A percentile compares a stretch with the other conserved stretches of the same genome.
Evolutionary conservation across 2,113 vertebrate species (phyloP).

Genomic region (rat (Rattus norvegicus)): DNA sequence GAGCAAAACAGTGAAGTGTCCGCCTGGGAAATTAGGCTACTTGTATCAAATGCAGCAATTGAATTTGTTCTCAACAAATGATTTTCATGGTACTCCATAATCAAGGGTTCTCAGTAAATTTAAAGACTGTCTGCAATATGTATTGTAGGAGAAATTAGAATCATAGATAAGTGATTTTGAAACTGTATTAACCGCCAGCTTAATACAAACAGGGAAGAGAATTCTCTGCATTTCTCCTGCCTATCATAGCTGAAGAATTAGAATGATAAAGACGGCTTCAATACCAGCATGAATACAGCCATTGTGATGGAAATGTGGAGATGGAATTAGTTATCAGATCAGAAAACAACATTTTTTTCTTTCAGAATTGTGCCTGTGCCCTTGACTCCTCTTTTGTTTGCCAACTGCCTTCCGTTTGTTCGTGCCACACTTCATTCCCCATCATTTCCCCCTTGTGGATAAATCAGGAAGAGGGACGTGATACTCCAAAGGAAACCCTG

Average conservation of each 20-base stretch:
- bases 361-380: not conserved
- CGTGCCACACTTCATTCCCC: not conserved
- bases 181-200: conserved; percentile 66
- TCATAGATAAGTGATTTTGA: conserved; percentile 65
- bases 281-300: not conserved
- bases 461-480: not conserved
- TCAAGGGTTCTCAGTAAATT: conserved; percentile 77
- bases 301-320: not conserved
- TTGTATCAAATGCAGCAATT: conserved; percentile 73
- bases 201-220: conserved; percentile 68
- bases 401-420: not conserved
- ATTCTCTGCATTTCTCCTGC: conserved; percentile 39
- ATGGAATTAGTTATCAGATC: not conserved
- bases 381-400: conserved; percentile 3
- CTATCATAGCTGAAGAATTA: conserved; percentile 57
- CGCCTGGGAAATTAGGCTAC: conserved; percentile 59
- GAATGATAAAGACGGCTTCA: not conserved
- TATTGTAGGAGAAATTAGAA: conserved; percentile 71
- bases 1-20: conserved; percentile 75
- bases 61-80: conserved; percentile 81
- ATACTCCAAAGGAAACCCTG: not conserved
- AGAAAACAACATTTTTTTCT: not conserved
- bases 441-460: not conserved
- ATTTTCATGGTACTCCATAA: conserved; percentile 79
- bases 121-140: conserved; percentile 77